Evolutionary conservation across 2,797 vertebrate species (phyloP).

Genomic region (Eospalax fontanierii): DNA sequence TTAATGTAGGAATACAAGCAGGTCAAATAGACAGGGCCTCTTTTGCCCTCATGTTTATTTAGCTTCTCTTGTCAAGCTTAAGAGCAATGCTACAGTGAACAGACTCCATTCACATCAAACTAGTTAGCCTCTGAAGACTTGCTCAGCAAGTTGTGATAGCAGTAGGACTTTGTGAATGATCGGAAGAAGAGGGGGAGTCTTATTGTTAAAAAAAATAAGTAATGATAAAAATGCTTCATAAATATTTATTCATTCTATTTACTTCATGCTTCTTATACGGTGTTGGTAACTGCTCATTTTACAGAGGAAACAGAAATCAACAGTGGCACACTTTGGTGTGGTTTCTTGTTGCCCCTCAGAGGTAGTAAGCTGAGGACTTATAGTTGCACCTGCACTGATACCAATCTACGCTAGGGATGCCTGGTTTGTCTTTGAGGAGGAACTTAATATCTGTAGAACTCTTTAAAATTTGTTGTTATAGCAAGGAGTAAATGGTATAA

Average conservation of each 20-base stretch:
- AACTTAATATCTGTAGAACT: conserved; percentile 73
- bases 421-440: conserved; percentile 70
- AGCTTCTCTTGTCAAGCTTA: conserved; percentile 10
- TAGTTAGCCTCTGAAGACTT: conserved; percentile 37
- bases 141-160: conserved; percentile 47
- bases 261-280: conserved; percentile 72
- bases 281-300: conserved; percentile 77
- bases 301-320: conserved; percentile 81
- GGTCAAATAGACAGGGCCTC: not conserved
- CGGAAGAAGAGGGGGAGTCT: conserved; percentile 16
- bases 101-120: not conserved
- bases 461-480: conserved; percentile 70
- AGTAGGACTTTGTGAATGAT: conserved; percentile 69
- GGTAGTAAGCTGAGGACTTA: conserved; percentile 71
- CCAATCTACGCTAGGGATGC: conserved; percentile 75
- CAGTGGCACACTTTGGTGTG: conserved; percentile 81
- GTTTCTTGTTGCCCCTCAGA: conserved; percentile 82
- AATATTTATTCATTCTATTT: conserved; percentile 69
- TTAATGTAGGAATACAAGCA: conserved; percentile 19
- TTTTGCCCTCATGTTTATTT: conserved; percentile 47
- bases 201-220: conserved; percentile 48
- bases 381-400: conserved; percentile 84
- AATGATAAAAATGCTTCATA: conserved; percentile 68
- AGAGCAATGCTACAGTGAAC: not conserved
- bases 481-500: conserved; percentile 29